phyloP scores from a whole-genome alignment of 2,888 invertebrate species.

The Heliothis peltigera region DNA sequence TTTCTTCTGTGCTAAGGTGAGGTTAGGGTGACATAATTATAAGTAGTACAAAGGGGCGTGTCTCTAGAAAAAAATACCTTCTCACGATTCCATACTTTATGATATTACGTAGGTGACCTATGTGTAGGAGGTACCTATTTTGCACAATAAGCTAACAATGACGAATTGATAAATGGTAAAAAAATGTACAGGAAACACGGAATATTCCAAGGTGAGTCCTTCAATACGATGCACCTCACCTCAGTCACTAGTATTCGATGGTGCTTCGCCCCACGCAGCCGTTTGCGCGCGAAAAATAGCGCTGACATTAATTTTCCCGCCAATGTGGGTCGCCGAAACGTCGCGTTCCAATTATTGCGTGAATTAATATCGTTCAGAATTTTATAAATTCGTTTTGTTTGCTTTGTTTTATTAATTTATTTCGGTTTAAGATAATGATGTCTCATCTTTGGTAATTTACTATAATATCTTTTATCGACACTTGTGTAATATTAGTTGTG shows the following conservation, averaged over 20 bases:
- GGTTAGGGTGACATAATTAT: too few species aligned
- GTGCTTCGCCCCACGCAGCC: slow-evolving; percentile 62
- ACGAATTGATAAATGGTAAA: not conserved
- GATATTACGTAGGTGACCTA: too few species aligned
- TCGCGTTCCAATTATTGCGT: slow-evolving; percentile 67
- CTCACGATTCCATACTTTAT: too few species aligned
- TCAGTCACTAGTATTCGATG: slow-evolving; percentile 68
- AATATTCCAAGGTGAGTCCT: slow-evolving; percentile 69
- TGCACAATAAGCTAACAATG: not conserved
- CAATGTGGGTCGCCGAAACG: slow-evolving; percentile 74
- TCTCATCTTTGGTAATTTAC: slow-evolving; percentile 73
- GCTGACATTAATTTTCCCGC: slow-evolving; percentile 81
- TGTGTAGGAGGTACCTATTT: not conserved
- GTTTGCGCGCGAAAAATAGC: slow-evolving; percentile 79
- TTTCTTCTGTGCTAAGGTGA: too few species aligned
- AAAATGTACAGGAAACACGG: slow-evolving; percentile 42
- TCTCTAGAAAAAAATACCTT: too few species aligned
- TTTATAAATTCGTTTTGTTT: too few species aligned
- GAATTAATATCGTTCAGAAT: slow-evolving; percentile 61
- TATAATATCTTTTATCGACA: not conserved
- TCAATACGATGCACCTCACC: slow-evolving; percentile 51
- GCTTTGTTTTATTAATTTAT: too few species aligned
- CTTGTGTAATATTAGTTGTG: too few species aligned
- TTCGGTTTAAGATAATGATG: too few species aligned
- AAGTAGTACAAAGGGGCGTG: too few species aligned